A percentile compares a stretch with the other conserved stretches of the same genome.
These are phyloP conservation scores for Andrena chrysosceles DNA, from an alignment of 2,888 invertebrate genomes.

Conservation along the genomic window DNA sequence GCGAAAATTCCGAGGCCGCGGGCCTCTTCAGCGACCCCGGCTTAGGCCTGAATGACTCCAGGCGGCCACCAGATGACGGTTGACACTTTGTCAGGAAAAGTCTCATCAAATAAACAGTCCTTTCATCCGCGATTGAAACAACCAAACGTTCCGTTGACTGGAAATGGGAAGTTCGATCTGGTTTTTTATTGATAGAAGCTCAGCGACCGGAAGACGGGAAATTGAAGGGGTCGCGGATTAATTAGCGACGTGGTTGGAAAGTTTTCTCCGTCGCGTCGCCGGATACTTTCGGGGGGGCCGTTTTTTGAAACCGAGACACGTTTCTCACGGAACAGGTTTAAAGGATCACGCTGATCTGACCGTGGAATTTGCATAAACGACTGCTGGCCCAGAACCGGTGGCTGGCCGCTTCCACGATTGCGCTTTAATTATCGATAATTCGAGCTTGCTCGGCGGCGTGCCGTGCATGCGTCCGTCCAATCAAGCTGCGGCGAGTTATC, in stretches of 20 bases:
- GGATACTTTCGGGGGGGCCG: constrained; percentile 30
- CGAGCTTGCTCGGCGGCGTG: constrained; percentile 30
- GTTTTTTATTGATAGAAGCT: constrained; percentile 5
- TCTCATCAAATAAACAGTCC: no score
- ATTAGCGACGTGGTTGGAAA: constrained; percentile 42
- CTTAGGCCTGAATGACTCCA: background rate
- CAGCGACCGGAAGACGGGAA: background rate
- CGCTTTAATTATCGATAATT: constrained; percentile 67
- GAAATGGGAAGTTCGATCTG: constrained; percentile 15
- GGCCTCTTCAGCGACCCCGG: background rate
- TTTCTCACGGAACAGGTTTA: constrained; percentile 64
- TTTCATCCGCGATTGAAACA: no score
- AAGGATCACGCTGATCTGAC: constrained; percentile 36
- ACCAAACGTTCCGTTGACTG: no score
- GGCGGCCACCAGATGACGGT: background rate
- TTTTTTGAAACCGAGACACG: constrained; percentile 45
- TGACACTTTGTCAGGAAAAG: background rate
- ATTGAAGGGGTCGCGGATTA: constrained; percentile 43
- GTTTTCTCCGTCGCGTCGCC: constrained; percentile 20
- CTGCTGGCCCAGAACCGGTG: background rate
- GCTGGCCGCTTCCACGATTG: constrained; percentile 41
- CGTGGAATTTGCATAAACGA: constrained; percentile 61
- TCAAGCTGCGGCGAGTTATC: constrained; percentile 20
- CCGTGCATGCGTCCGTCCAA: constrained; percentile 14
- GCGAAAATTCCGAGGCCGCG: constrained; percentile 21